Conservation (phyloP, 53 echinoderm and acorn worm genomes). For the Glandiceps talaboti region DNA sequence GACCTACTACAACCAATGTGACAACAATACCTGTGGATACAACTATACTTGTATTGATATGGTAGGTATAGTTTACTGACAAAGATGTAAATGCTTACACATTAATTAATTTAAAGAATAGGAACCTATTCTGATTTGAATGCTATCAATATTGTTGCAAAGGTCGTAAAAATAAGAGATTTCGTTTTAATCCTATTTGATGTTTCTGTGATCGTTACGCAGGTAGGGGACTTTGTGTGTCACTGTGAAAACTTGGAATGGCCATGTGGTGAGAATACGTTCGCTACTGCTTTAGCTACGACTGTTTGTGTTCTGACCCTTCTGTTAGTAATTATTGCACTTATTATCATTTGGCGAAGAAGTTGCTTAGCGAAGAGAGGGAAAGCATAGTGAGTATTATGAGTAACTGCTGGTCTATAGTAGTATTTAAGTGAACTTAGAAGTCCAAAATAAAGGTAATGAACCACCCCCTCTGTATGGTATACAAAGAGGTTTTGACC, state of each 20-base stretch:
- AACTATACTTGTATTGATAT: slow-evolving; percentile 15
- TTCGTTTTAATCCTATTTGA: no score
- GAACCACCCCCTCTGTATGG: no score
- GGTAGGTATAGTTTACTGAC: no score
- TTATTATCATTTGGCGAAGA: background rate
- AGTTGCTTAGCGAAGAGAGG: background rate
- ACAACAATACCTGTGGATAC: slow-evolving; percentile 15
- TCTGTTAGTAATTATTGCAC: background rate
- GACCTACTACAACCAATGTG: slow-evolving; percentile 17
- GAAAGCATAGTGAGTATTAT: background rate
- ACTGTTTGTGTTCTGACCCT: background rate
- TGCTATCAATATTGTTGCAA: no score
- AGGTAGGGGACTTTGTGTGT: background rate
- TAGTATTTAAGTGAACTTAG: background rate
- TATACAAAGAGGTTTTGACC: no score
- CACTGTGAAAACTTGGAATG: background rate
- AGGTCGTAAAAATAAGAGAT: no score
- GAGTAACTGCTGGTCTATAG: background rate
- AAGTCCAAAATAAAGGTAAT: no score
- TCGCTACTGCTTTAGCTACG: background rate
- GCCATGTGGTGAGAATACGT: background rate
- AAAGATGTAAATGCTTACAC: no score
- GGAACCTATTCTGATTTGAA: no score
- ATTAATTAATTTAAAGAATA: no score
- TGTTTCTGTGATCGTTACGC: no score